These are phyloP conservation scores for Zaprionus ornatus DNA, from an alignment of 1,140 invertebrate species.

Conservation along the genomic window DNA sequence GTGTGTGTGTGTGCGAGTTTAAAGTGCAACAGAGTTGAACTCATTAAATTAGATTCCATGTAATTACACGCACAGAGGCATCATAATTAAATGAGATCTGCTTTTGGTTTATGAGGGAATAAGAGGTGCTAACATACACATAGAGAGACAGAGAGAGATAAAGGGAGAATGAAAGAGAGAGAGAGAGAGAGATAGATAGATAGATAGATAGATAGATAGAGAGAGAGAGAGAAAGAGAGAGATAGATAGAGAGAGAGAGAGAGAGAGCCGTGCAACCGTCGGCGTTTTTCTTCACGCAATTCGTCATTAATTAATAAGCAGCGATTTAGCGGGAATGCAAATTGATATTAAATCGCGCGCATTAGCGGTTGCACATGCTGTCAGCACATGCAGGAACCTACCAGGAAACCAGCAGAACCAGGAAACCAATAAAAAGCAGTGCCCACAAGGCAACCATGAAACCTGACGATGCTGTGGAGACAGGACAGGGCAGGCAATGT, in stretches of 20 bases:
- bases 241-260: background rate
- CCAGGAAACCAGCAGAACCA: background rate
- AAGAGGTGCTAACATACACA: slow-evolving; percentile 7
- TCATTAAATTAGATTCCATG: slow-evolving; percentile 56
- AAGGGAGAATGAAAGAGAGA: too few species aligned
- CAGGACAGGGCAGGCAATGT: too few species aligned
- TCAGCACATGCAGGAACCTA: background rate
- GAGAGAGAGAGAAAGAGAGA: too few species aligned
- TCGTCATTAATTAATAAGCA: slow-evolving; percentile 73
- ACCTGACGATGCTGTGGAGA: too few species aligned
- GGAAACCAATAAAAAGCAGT: too few species aligned
- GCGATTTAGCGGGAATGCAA: slow-evolving; percentile 67
- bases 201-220: too few species aligned
- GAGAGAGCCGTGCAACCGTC: background rate
- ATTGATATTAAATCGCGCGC: slow-evolving; percentile 75
- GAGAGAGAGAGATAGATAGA: too few species aligned
- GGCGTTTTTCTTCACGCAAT: slow-evolving; percentile 25
- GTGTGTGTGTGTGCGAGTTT: background rate
- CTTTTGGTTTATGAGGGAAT: background rate
- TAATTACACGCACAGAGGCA: slow-evolving; percentile 50
- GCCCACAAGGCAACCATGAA: background rate
- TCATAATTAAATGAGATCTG: slow-evolving; percentile 45
- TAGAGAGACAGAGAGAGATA: background rate
- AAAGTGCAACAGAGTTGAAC: slow-evolving; percentile 23
- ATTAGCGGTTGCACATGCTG: slow-evolving; percentile 61